Evolutionary conservation across 2,888 invertebrate species (phyloP).

Genomic region (Eledona agricola): DNA sequence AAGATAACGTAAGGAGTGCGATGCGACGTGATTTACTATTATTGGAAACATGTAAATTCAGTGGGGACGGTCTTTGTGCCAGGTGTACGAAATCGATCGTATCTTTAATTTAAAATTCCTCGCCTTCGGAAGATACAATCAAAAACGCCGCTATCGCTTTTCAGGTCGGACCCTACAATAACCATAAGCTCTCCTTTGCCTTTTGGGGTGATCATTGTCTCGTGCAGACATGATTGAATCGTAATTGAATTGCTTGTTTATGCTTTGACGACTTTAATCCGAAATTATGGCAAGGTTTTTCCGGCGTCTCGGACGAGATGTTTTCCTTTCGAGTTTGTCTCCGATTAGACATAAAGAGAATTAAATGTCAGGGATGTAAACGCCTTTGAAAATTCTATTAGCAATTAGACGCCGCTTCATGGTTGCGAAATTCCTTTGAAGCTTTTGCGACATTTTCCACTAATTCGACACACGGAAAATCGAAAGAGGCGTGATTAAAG

Average conservation of each 20-base stretch:
- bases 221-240: too few relatives aligned
- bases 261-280: too few relatives aligned
- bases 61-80: slow-evolving; percentile 46
- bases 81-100: slow-evolving; percentile 45
- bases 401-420: slow-evolving; percentile 36
- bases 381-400: slow-evolving; percentile 37
- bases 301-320: too few relatives aligned
- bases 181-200: too few relatives aligned
- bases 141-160: slow-evolving; percentile 49
- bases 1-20: slow-evolving; percentile 48
- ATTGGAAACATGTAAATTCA: slow-evolving; percentile 52
- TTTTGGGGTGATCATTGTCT: too few relatives aligned
- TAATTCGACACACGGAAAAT: slow-evolving; percentile 36
- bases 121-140: slow-evolving; percentile 46
- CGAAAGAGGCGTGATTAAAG: slow-evolving; percentile 35
- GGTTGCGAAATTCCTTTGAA: slow-evolving; percentile 35
- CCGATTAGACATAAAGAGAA: slow-evolving; percentile 31
- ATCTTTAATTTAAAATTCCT: slow-evolving; percentile 44
- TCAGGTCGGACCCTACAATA: too few relatives aligned
- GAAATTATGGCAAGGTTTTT: too few relatives aligned
- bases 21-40: slow-evolving; percentile 51
- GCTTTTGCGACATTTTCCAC: slow-evolving; percentile 35
- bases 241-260: too few relatives aligned
- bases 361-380: slow-evolving; percentile 34
- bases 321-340: too few relatives aligned